A percentile compares a stretch with the other conserved stretches of the same genome.
Conservation (phyloP, 1,140 invertebrate genomes). For the Drosophila lacteicornis region DNA sequence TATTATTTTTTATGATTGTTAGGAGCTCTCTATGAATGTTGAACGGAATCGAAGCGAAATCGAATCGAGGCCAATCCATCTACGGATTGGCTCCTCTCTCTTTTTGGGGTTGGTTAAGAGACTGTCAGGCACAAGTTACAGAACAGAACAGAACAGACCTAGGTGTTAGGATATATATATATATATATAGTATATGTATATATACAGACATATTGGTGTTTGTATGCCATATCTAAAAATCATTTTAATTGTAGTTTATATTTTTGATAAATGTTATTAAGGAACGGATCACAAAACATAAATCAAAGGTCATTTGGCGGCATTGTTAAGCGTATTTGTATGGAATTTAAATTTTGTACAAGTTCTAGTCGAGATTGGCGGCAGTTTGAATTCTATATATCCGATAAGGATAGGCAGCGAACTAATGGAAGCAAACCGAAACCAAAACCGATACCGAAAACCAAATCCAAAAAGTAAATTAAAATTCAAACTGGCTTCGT, state of each 20-base stretch:
- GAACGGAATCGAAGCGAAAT: conserved; percentile 62
- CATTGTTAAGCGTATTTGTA: conserved; percentile 78
- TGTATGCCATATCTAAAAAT: conserved; percentile 54
- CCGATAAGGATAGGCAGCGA: conserved; percentile 46
- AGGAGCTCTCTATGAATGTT: conserved; percentile 73
- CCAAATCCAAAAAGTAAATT: conserved; percentile 42
- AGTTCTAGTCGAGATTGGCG: conserved; percentile 37
- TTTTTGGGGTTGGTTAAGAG: conserved; percentile 56
- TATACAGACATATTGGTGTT: conserved; percentile 35
- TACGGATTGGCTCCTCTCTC: conserved; percentile 44
- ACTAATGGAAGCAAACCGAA: conserved; percentile 43
- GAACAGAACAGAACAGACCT: conserved; percentile 43
- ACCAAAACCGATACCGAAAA: conserved; percentile 15
- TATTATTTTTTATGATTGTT: conserved; percentile 71
- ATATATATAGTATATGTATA: conserved; percentile 21
- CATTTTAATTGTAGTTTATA: conserved; percentile 84
- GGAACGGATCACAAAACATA: conserved; percentile 49
- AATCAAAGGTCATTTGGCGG: conserved; percentile 59
- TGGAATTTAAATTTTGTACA: conserved; percentile 76
- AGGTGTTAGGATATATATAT: conserved; percentile 45
- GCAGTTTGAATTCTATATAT: conserved; percentile 35
- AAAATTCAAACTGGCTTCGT: conserved; percentile 80
- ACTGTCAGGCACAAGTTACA: conserved; percentile 71
- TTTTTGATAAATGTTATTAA: conserved; percentile 84
- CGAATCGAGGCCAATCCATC: conserved; percentile 39